A percentile compares a stretch with the other conserved stretches of the same genome.
Evolutionary conservation across 2,113 vertebrate genomes (phyloP).

Genomic region (Chaetorhynchus papuensis): DNA sequence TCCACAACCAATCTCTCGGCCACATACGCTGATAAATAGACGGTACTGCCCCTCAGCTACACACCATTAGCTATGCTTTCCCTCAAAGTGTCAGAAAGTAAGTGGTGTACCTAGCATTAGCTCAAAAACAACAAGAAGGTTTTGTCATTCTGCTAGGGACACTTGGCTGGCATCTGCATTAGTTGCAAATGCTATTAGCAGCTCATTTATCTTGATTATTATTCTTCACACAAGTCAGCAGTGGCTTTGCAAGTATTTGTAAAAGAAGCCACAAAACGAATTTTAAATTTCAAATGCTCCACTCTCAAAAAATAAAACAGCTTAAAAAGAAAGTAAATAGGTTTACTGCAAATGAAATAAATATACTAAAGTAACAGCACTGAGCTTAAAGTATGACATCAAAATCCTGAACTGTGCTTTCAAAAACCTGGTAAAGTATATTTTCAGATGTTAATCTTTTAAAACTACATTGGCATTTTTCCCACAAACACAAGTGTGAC

Average conservation of each 20-base stretch:
- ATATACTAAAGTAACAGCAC: neutral
- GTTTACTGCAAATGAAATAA: conserved; percentile 1
- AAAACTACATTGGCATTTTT: conserved; percentile 1
- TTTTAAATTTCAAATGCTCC: conserved; percentile 11
- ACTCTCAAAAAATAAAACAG: conserved; percentile 8
- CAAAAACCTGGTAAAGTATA: neutral
- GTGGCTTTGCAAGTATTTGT: neutral
- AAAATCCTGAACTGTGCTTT: neutral
- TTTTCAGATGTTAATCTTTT: conserved; percentile 26
- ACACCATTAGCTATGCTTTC: neutral
- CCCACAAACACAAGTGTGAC: neutral
- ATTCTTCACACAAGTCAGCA: neutral
- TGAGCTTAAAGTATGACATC: neutral
- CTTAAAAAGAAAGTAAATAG: conserved; percentile 29
- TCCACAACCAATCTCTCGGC: neutral
- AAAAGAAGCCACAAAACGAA: neutral
- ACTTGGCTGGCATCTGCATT: neutral
- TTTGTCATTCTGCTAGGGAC: neutral
- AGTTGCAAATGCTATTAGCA: neutral
- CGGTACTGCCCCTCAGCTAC: neutral
- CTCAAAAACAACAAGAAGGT: neutral
- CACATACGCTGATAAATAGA: neutral
- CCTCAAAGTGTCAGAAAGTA: neutral
- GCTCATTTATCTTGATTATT: conserved; percentile 12
- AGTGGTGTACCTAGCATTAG: neutral